These are phyloP conservation scores for Alethe diademata DNA, from an alignment of 2,113 vertebrate species.

Conservation along the genomic window DNA sequence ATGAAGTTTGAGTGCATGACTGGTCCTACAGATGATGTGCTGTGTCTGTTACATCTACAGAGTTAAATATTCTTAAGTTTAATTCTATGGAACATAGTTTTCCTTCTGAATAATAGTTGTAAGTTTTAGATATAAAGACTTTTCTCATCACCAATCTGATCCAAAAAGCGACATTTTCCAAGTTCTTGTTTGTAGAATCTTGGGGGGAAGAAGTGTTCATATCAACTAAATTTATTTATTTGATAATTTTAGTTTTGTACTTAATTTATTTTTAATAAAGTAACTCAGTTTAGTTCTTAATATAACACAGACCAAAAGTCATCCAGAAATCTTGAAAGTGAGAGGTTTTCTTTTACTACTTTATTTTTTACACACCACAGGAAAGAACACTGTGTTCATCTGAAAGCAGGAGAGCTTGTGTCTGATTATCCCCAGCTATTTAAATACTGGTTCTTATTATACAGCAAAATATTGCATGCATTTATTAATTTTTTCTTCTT, in stretches of 20 bases:
- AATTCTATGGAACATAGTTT: neutral
- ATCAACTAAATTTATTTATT: neutral
- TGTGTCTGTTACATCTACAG: neutral
- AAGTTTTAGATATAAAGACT: neutral
- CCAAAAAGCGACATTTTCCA: neutral
- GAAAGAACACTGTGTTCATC: neutral
- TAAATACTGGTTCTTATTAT: conserved; percentile 12
- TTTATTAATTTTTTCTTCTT: conserved; percentile 24
- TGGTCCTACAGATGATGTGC: neutral
- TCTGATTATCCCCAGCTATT: conserved; percentile 13
- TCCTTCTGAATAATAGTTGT: neutral
- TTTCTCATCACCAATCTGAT: neutral
- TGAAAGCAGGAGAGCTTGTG: neutral
- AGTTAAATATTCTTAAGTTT: neutral
- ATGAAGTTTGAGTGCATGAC: neutral
- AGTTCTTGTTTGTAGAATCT: neutral
- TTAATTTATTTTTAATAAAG: neutral
- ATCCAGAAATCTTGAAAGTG: neutral
- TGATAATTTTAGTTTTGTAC: neutral
- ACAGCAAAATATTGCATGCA: neutral
- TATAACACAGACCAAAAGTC: neutral
- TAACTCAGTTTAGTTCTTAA: neutral
- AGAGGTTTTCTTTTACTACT: neutral
- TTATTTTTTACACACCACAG: neutral
- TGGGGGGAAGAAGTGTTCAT: rapidly evolving